phyloP scores from a whole-genome alignment of 1,140 invertebrate genomes.

The Lithobius niger region DNA sequence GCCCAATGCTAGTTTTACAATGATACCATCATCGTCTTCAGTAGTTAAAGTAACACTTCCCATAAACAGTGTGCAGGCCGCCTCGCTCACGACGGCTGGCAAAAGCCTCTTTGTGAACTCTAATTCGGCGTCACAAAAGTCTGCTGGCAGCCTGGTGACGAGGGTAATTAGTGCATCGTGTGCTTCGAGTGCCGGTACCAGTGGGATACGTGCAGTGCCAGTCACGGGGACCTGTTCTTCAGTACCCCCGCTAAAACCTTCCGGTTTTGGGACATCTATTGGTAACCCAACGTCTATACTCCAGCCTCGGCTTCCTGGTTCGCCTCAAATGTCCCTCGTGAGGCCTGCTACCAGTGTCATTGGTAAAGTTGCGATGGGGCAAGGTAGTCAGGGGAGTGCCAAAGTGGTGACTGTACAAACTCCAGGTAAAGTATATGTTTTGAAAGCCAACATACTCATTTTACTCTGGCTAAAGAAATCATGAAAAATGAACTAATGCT shows the following conservation, averaged over 20 bases:
- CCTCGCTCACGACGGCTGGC: conserved; percentile 3
- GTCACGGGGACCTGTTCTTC: no score
- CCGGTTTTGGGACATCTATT: not conserved
- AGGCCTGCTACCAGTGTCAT: not conserved
- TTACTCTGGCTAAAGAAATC: no score
- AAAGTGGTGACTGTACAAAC: not conserved
- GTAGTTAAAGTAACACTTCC: conserved; percentile 9
- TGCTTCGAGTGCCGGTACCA: not conserved
- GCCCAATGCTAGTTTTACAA: not conserved
- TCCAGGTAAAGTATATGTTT: not conserved
- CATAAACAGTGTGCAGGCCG: conserved; percentile 9
- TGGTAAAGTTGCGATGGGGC: not conserved
- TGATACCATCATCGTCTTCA: not conserved
- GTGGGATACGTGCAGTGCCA: not conserved
- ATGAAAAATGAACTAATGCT: no score
- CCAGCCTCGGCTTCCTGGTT: not conserved
- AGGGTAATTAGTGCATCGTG: not conserved
- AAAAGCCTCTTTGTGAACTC: conserved; percentile 7
- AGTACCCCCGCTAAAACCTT: no score
- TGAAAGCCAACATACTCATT: no score
- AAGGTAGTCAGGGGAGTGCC: not conserved
- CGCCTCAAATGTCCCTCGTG: not conserved
- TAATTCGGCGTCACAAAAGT: not conserved
- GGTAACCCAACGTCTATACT: not conserved
- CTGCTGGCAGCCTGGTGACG: not conserved